These are phyloP conservation scores for Drosophila falleni DNA, from an alignment of 2,888 invertebrate species.

Conservation along the genomic window DNA sequence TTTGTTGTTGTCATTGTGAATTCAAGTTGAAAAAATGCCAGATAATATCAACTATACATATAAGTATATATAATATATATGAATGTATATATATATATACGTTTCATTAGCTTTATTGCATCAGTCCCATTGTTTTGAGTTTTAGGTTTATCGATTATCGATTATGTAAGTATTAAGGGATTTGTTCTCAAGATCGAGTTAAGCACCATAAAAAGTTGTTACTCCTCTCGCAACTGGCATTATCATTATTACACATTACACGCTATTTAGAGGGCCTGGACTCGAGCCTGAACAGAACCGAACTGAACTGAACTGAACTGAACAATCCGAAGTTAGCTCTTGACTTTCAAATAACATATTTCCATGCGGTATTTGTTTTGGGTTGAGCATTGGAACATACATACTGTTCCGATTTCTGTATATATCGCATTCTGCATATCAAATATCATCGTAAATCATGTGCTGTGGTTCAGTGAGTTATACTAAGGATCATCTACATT, in stretches of 20 bases:
- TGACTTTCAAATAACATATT: constrained; percentile 11
- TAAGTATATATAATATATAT: constrained; percentile 24
- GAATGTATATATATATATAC: constrained; percentile 21
- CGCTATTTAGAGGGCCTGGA: constrained; percentile 2
- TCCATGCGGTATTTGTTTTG: constrained; percentile 16
- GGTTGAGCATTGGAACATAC: constrained; percentile 16
- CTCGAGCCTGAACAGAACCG: background rate
- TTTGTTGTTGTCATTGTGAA: constrained; percentile 29
- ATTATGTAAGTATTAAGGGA: constrained; percentile 27
- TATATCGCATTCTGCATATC: constrained; percentile 14
- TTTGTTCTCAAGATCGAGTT: constrained; percentile 71
- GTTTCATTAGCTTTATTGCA: constrained; percentile 67
- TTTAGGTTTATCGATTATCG: constrained; percentile 57
- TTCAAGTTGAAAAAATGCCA: constrained; percentile 52
- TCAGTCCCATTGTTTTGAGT: constrained; percentile 77
- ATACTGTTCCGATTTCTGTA: constrained; percentile 5
- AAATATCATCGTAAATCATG: constrained; percentile 4
- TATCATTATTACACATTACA: constrained; percentile 26
- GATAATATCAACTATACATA: constrained; percentile 44
- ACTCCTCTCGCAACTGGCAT: constrained; percentile 55
- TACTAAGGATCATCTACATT: constrained; percentile 46
- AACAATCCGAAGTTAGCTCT: constrained; percentile 2
- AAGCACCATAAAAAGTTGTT: constrained; percentile 67
- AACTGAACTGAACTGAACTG: constrained; percentile 4
- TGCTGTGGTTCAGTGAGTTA: constrained; percentile 40